phyloP scores from a whole-genome alignment of 2,113 vertebrate species.

The Zingel zingel region DNA sequence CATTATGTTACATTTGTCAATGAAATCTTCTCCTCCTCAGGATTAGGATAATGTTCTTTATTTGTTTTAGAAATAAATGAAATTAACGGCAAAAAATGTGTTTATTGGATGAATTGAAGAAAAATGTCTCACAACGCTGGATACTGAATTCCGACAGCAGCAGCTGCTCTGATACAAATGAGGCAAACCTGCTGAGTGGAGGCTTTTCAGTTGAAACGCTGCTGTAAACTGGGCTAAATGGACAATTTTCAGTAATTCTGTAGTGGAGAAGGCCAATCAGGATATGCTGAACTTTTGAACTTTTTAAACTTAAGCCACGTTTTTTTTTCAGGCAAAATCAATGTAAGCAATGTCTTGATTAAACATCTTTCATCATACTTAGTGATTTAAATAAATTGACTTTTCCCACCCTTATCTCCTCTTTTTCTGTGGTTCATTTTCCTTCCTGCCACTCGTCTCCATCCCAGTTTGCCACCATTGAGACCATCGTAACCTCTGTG shows the following conservation, averaged over 20 bases:
- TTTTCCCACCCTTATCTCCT: neutral
- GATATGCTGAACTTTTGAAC: neutral
- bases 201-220: conserved; percentile 6
- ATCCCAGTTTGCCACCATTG: conserved; percentile 95
- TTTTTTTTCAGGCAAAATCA: neutral
- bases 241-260: conserved; percentile 10
- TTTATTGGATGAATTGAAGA: conserved; percentile 29
- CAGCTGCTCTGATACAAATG: conserved; percentile 23
- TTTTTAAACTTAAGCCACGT: too few relatives aligned
- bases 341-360: neutral
- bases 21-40: conserved; percentile 14
- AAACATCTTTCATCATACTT: neutral
- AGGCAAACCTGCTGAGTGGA: conserved; percentile 39
- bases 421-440: neutral
- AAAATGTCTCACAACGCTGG: neutral
- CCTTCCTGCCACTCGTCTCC: neutral
- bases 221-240: conserved; percentile 7
- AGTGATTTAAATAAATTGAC: neutral
- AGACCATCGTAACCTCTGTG: conserved; percentile 98
- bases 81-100: conserved; percentile 24
- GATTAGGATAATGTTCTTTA: conserved; percentile 17
- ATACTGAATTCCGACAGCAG: conserved; percentile 21
- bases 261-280: neutral
- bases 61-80: conserved; percentile 40
- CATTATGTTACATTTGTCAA: conserved; percentile 42